Evolutionary conservation across 2,888 invertebrate species (phyloP).

Genomic region (Noctua janthina): DNA sequence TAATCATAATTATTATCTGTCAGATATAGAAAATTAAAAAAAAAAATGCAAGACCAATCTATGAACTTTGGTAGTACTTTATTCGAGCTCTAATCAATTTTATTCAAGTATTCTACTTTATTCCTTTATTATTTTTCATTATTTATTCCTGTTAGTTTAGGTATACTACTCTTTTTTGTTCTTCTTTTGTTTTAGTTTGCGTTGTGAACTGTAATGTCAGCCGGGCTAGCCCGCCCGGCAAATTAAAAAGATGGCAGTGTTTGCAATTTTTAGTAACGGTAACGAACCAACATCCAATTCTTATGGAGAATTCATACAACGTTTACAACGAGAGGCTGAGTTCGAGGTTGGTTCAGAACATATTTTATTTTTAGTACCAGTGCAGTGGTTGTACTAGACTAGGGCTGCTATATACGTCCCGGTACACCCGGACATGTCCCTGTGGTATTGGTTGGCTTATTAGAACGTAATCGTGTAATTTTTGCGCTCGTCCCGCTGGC

Average conservation of each 20-base stretch:
- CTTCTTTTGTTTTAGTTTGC: neutral
- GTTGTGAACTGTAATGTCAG: neutral
- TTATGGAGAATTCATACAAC: constrained; percentile 37
- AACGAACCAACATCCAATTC: constrained; percentile 24
- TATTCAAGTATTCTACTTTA: neutral
- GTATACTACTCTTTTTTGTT: neutral
- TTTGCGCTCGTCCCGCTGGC: neutral
- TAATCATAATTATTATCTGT: neutral
- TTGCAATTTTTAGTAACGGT: constrained; percentile 29
- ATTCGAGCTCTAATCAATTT: neutral
- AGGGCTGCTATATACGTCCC: neutral
- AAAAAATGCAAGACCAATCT: neutral
- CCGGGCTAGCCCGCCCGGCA: neutral
- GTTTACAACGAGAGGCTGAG: constrained; percentile 11
- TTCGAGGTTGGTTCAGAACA: constrained; percentile 33
- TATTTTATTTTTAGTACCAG: neutral
- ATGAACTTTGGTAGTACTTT: neutral
- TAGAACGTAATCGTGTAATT: too few species aligned
- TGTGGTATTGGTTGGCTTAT: neutral
- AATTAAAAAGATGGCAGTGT: constrained; percentile 52
- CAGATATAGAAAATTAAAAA: neutral
- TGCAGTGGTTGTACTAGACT: neutral
- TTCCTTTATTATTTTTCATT: neutral
- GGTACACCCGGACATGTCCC: neutral
- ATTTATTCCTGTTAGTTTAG: neutral